These are phyloP conservation scores for Drosophila leonis DNA, from an alignment of 2,888 invertebrate genomes.

Conservation along the genomic window DNA sequence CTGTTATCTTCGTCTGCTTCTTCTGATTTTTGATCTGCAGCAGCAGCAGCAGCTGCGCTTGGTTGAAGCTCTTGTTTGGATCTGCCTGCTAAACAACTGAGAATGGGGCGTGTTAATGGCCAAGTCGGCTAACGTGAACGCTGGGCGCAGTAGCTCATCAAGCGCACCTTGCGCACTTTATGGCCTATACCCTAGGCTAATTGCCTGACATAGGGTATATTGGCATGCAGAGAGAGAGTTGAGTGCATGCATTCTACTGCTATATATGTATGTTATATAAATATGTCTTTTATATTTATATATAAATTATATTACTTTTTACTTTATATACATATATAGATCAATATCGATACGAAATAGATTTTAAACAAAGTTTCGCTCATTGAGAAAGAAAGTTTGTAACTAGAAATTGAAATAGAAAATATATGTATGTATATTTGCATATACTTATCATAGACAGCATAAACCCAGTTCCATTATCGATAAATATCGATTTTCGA, in stretches of 20 bases:
- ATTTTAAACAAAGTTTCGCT: not conserved
- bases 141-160: constrained; percentile 26
- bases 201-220: not conserved
- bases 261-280: no score
- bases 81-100: constrained; percentile 36
- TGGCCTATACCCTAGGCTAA: not conserved
- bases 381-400: not conserved
- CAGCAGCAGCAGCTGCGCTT: constrained; percentile 40
- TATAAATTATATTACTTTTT: no score
- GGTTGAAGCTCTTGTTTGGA: constrained; percentile 14
- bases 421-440: not conserved
- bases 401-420: no score
- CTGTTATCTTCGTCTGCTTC: constrained; percentile 13
- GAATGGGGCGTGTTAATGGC: constrained; percentile 51
- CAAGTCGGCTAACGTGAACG: constrained; percentile 23
- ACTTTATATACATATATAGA: no score
- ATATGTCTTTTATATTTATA: not conserved
- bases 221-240: no score
- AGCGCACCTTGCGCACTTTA: constrained; percentile 21
- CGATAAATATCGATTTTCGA: not conserved
- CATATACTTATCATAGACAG: not conserved
- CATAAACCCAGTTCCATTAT: not conserved
- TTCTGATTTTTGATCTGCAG: constrained; percentile 38
- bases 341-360: not conserved
- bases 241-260: no score